Evolutionary conservation across 2,113 vertebrate genomes (phyloP), one percentile per base, ranked within the genome.

Genomic region (Entosphenus tridentatus): DNA sequence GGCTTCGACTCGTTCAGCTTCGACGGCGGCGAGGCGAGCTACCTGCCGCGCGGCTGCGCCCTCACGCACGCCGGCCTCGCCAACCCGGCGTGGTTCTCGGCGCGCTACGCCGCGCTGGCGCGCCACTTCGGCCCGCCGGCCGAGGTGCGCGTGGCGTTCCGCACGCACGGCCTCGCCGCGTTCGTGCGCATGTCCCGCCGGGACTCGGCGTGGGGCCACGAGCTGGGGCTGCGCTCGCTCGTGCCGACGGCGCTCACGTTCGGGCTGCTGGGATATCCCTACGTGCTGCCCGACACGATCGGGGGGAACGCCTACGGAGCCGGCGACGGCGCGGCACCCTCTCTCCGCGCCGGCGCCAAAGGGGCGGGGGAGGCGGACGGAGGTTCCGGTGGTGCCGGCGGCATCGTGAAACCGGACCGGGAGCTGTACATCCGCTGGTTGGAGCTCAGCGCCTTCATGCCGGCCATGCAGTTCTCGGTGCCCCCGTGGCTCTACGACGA

Each of bases 361-460:
- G 18, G 3, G 18, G 18, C 18, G 39, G n/a, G n/a, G n/a, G n/a
- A n/a, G n/a, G n/a, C n/a, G n/a, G n/a, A n/a, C n/a, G n/a, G n/a
- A n/a, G n/a, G n/a, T n/a, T n/a, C n/a, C n/a, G n/a, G n/a, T n/a
- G n/a, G n/a, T n/a, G n/a, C n/a, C n/a, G n/a, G n/a, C n/a, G 39
- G 72, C 62, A 55, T 59, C 55, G 58, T 57, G 18, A 80, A 88
- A 70, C 91, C 89, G 0, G 83, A 95, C 73, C 85, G 85, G 5
- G 93, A 97, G 75, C 86, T 97, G 54, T 96, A 97, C 2, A 84
- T 97, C 73, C 87, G 91, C 59, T 97, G 93, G 93, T 78, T 96
- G 76, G 93, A 96, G 77, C 81, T 97, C 70, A 83, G 86, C 0
- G 88, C 93, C 54, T 98, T 96, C 80, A 91, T 98, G 89, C 93